Evolutionary conservation across 2,797 vertebrate genomes (phyloP).

Genomic region (Ciconia nigra): DNA sequence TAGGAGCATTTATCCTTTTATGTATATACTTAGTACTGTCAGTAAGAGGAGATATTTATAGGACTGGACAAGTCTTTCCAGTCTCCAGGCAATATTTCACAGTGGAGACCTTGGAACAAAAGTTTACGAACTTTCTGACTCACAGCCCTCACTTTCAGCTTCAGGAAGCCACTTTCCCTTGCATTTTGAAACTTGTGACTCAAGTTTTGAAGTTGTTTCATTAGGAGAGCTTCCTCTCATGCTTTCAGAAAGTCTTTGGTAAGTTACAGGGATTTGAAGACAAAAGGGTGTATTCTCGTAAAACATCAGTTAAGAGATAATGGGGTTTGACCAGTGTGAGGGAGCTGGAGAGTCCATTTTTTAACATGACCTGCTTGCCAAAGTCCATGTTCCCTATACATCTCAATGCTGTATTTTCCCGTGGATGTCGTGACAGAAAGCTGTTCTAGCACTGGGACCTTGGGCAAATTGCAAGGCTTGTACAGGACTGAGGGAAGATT

Average conservation of each 20-base stretch:
- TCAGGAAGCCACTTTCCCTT: background rate
- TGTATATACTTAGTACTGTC: background rate
- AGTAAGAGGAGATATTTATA: constrained; percentile 11
- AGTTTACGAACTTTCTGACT: background rate
- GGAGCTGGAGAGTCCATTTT: background rate
- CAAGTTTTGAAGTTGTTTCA: background rate
- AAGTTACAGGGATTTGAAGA: background rate
- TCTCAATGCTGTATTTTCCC: background rate
- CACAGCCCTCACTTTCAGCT: background rate
- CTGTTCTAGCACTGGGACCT: background rate
- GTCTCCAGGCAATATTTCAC: background rate
- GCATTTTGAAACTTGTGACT: background rate
- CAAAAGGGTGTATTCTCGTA: background rate
- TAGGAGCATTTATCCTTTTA: background rate
- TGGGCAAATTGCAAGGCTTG: background rate
- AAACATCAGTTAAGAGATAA: background rate
- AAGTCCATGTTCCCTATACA: background rate
- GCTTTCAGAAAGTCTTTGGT: background rate
- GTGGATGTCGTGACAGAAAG: background rate
- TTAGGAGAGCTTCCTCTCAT: background rate
- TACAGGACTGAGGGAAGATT: background rate
- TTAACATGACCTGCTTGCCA: background rate
- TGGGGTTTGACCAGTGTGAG: background rate
- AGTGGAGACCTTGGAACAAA: background rate
- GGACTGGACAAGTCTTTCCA: background rate